Base-by-base conservation (phyloP, 2,113 vertebrate genomes). In the Gavia stellata region DNA sequence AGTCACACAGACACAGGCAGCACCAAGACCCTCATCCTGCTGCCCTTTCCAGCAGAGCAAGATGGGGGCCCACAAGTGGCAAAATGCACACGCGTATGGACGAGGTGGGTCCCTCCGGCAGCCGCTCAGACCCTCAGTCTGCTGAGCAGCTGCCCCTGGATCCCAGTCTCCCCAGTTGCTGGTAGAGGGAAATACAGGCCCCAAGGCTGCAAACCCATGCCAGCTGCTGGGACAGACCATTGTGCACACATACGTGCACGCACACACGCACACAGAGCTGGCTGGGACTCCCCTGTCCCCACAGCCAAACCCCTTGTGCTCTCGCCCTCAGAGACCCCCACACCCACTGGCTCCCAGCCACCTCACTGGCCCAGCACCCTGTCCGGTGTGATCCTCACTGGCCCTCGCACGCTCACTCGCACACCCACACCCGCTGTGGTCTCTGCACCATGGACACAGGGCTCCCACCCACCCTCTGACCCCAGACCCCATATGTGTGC, bases 11-110 rank as follows among this genome's bases (percentile, higher is more conserved):
- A 24, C 34, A 55, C 34, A 20, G 56, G 24, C 34, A 63, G 58
- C 16, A 24, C 66, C 2, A 1, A n/a, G 8, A 34, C 18, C 29
- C 29, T 71, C 12, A 16, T 62, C 15, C 65, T 62, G 34, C 65
- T 63, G 26, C 9, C 7, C 14, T 34, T 28, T 61, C 19, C 1
- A 1, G 55, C 2, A 1, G 12, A 45, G 34, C 34, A 38, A 34
- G 33, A 19, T 34, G 18, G 12, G 4, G 10, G 12, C 25, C 52
- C 66, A 24, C 16, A 5, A 36, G 28, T 61, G 45, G 38, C 52
- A 58, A 34, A 4, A 34, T 24, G 4, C 42, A 24, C 24, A 24
- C 65, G 15, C 3, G 33, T 12, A 4, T 33, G 65, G 7, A 50
- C 0, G 5, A 31, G 36, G 29, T 50, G 14, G 6, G 6, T 49